phyloP scores from a whole-genome alignment of 1,140 invertebrate species.

The Calycopis cecrops region DNA sequence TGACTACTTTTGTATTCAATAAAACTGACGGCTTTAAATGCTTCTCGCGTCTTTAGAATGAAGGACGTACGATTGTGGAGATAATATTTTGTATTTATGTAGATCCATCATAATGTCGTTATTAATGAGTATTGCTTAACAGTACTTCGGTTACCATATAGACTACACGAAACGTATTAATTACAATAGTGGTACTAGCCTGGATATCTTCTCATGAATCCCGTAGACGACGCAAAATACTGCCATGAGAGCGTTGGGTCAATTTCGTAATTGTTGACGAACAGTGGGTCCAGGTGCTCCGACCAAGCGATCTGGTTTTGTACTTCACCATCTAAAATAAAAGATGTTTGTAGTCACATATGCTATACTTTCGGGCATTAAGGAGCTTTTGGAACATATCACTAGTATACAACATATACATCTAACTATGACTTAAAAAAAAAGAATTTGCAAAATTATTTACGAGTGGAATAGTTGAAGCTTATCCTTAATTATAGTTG shows the following conservation, averaged over 20 bases:
- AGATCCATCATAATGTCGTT: background rate
- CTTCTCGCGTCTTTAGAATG: no score
- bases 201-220: conserved; percentile 95
- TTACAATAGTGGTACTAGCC: conserved; percentile 72
- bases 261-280: conserved; percentile 93
- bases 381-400: no score
- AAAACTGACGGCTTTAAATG: no score
- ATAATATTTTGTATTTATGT: background rate
- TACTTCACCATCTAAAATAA: conserved; percentile 81
- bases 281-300: conserved; percentile 90
- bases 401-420: no score
- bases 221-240: conserved; percentile 94
- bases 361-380: no score
- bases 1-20: no score
- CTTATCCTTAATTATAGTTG: no score
- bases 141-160: background rate
- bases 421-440: no score
- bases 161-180: background rate
- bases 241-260: conserved; percentile 96
- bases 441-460: no score
- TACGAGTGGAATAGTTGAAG: no score
- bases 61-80: no score
- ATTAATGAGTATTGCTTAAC: background rate
- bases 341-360: background rate
- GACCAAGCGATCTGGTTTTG: conserved; percentile 95